Conservation (phyloP, 2,888 invertebrate genomes). For the Monoplex corrugatus region DNA sequence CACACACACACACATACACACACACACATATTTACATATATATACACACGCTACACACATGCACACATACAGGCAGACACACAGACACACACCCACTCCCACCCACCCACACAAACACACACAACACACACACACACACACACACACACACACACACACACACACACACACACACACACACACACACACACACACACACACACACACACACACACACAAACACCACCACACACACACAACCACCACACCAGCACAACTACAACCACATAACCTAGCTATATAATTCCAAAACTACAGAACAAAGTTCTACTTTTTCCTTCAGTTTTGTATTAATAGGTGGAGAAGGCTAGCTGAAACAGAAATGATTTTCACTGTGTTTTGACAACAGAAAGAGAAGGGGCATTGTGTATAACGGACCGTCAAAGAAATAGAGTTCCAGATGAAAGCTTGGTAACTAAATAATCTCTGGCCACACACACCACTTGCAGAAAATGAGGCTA, state of each 20-base stretch:
- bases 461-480: neutral
- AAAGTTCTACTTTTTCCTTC: too few relatives aligned
- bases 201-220: neutral
- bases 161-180: neutral
- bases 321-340: too few relatives aligned
- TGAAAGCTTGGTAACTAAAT: too few relatives aligned
- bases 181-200: neutral
- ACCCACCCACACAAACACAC: neutral
- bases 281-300: too few relatives aligned
- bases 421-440: too few relatives aligned
- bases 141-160: neutral
- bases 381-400: too few relatives aligned
- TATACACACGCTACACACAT: too few relatives aligned
- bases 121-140: neutral
- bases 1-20: neutral
- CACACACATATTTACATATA: neutral
- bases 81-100: neutral
- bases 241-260: neutral
- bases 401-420: too few relatives aligned
- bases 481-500: neutral
- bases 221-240: neutral
- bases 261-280: neutral
- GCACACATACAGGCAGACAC: neutral
- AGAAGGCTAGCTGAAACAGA: too few relatives aligned
- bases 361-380: too few relatives aligned